Evolutionary conservation across 2,113 vertebrate species (phyloP).

Genomic region (Chrysemys picta): DNA sequence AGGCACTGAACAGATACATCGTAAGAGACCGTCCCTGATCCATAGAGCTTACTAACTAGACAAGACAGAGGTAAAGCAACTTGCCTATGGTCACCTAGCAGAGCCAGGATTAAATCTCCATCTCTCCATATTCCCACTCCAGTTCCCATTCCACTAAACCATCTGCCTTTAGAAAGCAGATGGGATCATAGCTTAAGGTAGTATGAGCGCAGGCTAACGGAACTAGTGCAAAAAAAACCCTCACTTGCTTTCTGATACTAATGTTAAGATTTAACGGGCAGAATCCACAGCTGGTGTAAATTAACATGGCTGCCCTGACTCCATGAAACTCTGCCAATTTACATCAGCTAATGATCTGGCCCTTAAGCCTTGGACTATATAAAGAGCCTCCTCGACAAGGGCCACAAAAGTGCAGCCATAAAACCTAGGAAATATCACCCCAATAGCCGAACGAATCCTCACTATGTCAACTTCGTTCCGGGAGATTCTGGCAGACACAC

Average conservation of each 20-base stretch:
- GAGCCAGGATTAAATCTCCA: neutral
- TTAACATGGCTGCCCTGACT: neutral
- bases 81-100: neutral
- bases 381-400: rapidly evolving
- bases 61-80: neutral
- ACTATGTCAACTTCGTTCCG: neutral
- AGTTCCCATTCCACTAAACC: rapidly evolving
- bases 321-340: neutral
- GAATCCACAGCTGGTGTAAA: neutral
- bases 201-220: rapidly evolving
- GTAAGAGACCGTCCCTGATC: neutral
- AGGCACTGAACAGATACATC: neutral
- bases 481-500: neutral
- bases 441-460: rapidly evolving
- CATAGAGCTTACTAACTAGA: neutral
- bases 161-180: rapidly evolving
- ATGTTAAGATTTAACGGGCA: rapidly evolving
- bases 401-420: neutral
- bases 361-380: neutral
- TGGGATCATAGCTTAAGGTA: neutral
- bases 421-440: rapidly evolving
- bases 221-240: neutral
- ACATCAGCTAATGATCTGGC: neutral
- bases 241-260: rapidly evolving
- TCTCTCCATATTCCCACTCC: rapidly evolving